Base-by-base conservation (phyloP, 2,113 vertebrate species). In the Anas platyrhynchos region DNA sequence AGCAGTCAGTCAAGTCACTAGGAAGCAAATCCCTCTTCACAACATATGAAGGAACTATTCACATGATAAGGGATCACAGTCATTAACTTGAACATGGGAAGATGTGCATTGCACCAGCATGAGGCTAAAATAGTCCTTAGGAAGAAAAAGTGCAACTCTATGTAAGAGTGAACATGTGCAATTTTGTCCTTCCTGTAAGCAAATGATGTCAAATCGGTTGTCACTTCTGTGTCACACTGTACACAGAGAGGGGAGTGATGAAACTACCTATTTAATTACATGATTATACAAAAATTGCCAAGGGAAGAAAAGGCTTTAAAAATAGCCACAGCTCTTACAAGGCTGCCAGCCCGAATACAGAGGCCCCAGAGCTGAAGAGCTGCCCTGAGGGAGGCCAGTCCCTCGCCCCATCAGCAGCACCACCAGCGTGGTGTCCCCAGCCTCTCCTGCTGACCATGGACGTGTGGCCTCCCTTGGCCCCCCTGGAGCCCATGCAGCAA, bases 171-270 rank as follows among this genome's bases (percentile, higher is more conserved):
- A n/a, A n/a, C 16, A 32, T 14, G 29, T 1, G 3, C 10, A 27
- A 63, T 73, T 91, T 88, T 90, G 80, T 80, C 77, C 50, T 80
- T 83, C 43, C 76, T 90, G n/a, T 52, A 85, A 96, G 83, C 61
- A 84, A 86, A 78, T 83, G 31, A 78, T 9, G 9, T 52, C 59
- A 26, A 44, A 50, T 59, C n/a, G 50, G 43, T 86, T 93, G 58
- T 88, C 76, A 52, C 36, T 74, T 61, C 86, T 84, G 46, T 62
- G 78, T 81, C 56, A 63, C 46, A 44, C 62, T 31, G 23, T 68
- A 85, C n/a, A 66, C 27, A 90, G 75, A 87, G 79, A 91, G 65
- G n/a, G 34, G 25, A 81, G 83, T 92, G 1, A 78, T 29, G 46
- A 95, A 86, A 94, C 71, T 67, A 61, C 66, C 43, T 73, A 83